A percentile compares a stretch with the other conserved stretches of the same genome.
These are phyloP conservation scores for Ammodramus savannarum DNA, from an alignment of 2,113 vertebrate genomes.

Conservation along the genomic window DNA sequence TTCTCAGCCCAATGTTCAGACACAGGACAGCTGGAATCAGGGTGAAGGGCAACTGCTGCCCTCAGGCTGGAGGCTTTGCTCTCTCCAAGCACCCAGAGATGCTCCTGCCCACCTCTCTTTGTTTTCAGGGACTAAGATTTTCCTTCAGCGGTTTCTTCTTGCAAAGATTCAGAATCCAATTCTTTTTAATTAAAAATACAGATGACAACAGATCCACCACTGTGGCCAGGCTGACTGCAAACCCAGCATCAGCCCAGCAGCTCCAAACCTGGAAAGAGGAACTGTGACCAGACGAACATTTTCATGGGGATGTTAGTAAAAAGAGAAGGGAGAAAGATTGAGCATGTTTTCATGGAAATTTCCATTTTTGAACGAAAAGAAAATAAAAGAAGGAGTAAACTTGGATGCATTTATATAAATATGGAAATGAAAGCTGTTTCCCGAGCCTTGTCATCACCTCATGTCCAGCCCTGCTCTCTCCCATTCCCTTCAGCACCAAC, in stretches of 20 bases:
- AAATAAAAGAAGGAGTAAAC: slow-evolving; percentile 17
- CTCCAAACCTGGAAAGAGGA: neutral
- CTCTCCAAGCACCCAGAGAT: neutral
- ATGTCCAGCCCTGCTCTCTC: neutral
- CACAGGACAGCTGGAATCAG: neutral
- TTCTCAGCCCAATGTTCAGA: neutral
- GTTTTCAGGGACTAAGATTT: neutral
- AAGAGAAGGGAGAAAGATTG: neutral
- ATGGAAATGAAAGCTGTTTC: slow-evolving; percentile 20
- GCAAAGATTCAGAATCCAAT: neutral
- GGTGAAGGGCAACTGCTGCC: neutral
- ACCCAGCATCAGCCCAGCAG: neutral
- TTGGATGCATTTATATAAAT: slow-evolving; percentile 54
- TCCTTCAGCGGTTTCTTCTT: neutral
- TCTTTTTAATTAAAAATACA: neutral
- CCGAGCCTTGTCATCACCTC: neutral
- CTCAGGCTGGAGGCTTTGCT: neutral
- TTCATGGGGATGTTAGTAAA: neutral
- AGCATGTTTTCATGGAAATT: slow-evolving; percentile 51
- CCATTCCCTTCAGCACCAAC: neutral
- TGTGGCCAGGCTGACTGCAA: neutral
- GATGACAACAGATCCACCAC: neutral
- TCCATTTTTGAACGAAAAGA: slow-evolving; percentile 35
- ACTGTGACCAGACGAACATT: neutral
- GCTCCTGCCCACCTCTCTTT: neutral